Evolutionary conservation across 1,140 invertebrate genomes (phyloP), one percentile per base, ranked within the genome.

Genomic region (Panagrolaimus sp.): DNA sequence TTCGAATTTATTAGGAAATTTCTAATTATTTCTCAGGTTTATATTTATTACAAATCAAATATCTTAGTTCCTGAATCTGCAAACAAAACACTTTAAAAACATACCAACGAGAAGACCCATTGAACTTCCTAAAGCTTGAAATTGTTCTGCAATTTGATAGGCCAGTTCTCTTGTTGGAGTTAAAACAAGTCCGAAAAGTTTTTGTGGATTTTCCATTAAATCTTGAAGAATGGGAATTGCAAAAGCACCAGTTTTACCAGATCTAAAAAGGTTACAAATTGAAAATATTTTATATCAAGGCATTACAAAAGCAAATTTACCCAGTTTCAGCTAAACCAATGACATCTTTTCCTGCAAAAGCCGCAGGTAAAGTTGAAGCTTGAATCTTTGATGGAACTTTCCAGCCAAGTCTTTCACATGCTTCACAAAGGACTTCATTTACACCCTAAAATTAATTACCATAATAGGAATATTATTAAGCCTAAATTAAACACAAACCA

Each of bases 111-210:
- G 94, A 1, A 97, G 89, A 63, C 94, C 94, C 81, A 98, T 94
- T 71, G 86, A 87, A 21, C 89, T 85, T 92, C 43, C 91, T 14
- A 94, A 86, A 3, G 93, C 89, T 69, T 89, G 86, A 84, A 98
- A 96, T 83, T 97, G 94, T 86, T 96, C 92, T 3, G 90, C 90
- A 76, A 96, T 96, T 86, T 96, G 93, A 82, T 93, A 87, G 5
- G 96, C 96, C 72, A 99, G 87, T 86, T 99, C 96, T 86, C 96
- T 87, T 12, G 96, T 98, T 17, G 96, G 96, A 32, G 95, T 97
- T 5, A 98, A 84, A 75, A 98, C 88, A 0, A 98, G 85, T 7
- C 92, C 93, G 87, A 95, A 98, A 77, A 96, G 89, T 81, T 93
- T 86, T 80, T 96, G 94, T 7, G 94, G 94, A 83, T 89, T 91